Base-by-base conservation (phyloP, 2,797 vertebrate species). In the Lepilemur ruficaudatus region DNA sequence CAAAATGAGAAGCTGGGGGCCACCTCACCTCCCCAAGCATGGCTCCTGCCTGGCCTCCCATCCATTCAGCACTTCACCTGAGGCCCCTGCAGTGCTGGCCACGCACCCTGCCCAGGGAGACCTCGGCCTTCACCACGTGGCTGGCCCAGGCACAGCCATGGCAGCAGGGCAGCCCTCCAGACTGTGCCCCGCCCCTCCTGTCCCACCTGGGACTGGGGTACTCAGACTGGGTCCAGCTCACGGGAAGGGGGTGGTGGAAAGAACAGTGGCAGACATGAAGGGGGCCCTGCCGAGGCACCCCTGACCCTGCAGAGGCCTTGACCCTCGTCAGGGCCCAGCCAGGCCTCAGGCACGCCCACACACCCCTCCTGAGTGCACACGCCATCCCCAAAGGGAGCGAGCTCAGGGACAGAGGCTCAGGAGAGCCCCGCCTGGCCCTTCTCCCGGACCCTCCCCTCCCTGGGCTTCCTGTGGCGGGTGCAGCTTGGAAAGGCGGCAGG, bases 31-130 rank as follows among this genome's bases (percentile, higher is more conserved):
- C 35, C 41, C 73, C 46, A 41, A 0, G 30, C 0, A 8, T 15
- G 22, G 3, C 22, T 69, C 38, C 50, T 9, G 30, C n/a, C 20
- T 5, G 52, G 32, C 63, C 63, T 65, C 32, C 32, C 63, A n/a
- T 65, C 63, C 7, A 0, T 18, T 65, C n/a, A 8, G 32, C 0
- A 32, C 3, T 0, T n/a, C 32, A n/a, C 63, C 63, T 1, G n/a
- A 20, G 0, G 52, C 17, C 48, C 52, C 65, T 75, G 79, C 10
- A 18, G 93, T 4, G 0, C 48, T 14, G 50, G 43, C 50, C 43
- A 32, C 0, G 8, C 20, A 7, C 23, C 20, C 57, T 75, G 87
- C 55, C 69, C 22, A 52, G 38, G 50, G 48, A 15, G 57, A 14
- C 48, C 38, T 23, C 20, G 0, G 57, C 32, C 52, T 46, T 69